Conservation (phyloP, 2,888 invertebrate genomes). For the Ophion ellenae region DNA sequence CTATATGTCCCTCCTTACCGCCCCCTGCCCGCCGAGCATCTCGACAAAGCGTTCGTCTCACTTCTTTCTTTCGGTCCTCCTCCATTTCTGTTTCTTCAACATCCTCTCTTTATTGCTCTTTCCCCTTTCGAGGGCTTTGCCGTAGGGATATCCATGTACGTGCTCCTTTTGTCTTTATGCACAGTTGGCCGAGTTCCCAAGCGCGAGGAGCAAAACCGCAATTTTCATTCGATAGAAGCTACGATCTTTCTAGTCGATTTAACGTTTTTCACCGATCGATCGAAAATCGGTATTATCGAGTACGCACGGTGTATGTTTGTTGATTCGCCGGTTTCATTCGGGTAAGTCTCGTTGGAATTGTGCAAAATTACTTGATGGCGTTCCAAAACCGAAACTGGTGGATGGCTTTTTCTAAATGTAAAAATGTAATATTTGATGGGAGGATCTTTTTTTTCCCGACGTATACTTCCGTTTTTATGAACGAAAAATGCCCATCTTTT, state of each 20-base stretch:
- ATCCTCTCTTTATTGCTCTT: conserved; percentile 22
- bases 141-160: conserved; percentile 5
- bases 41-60: conserved; percentile 55
- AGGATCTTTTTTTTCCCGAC: too few species aligned
- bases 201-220: conserved; percentile 15
- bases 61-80: conserved; percentile 39
- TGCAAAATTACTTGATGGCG: too few species aligned
- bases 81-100: conserved; percentile 20
- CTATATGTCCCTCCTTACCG: conserved; percentile 31
- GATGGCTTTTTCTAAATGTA: too few species aligned
- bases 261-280: conserved; percentile 34
- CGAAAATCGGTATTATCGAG: conserved; percentile 11
- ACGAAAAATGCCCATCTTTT: too few species aligned
- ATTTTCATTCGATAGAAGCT: conserved; percentile 59
- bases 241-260: conserved; percentile 43
- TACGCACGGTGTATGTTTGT: background rate
- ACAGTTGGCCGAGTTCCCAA: conserved; percentile 62
- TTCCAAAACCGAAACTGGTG: too few species aligned
- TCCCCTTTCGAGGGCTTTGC: conserved; percentile 43
- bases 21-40: conserved; percentile 37
- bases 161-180: conserved; percentile 52
- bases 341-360: too few species aligned
- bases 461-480: too few species aligned
- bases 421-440: too few species aligned
- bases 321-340: too few species aligned